Percentiles rank a stretch among this genome's conserved stretches.
Evolutionary conservation across 2,888 invertebrate genomes (phyloP).

Genomic region (Encarsia formosa): DNA sequence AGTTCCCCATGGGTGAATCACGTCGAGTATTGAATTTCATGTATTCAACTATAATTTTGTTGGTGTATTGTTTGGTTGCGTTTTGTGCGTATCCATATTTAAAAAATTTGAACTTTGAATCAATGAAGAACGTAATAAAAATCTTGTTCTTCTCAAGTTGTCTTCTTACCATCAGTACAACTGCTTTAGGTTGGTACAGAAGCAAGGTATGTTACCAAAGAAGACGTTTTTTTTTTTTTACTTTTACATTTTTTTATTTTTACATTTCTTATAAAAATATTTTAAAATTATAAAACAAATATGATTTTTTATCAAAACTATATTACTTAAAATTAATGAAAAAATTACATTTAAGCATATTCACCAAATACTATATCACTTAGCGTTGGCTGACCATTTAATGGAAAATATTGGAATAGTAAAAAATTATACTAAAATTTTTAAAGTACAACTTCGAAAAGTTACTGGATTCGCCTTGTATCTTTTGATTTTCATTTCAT

Average conservation of each 20-base stretch:
- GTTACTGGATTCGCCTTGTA: not conserved
- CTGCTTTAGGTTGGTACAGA: not conserved
- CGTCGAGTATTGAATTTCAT: conserved; percentile 23
- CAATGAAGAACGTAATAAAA: not conserved
- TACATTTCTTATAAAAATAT: not conserved
- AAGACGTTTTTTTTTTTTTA: not conserved
- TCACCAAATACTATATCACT: not conserved
- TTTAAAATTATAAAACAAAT: not conserved
- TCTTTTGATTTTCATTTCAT: no score
- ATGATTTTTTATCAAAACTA: not conserved
- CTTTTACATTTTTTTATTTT: not conserved
- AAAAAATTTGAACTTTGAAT: not conserved
- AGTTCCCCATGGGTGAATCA: conserved; percentile 27
- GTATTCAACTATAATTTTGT: conserved; percentile 3
- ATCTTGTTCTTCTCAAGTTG: not conserved
- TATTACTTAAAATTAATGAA: not conserved
- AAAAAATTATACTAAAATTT: not conserved
- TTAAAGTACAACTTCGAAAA: not conserved
- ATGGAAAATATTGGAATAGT: not conserved
- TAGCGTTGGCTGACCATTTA: not conserved
- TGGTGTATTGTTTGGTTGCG: not conserved
- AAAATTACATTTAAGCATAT: not conserved
- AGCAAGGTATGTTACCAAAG: not conserved
- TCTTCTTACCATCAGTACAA: not conserved
- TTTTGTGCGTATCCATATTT: not conserved